Evolutionary conservation across 30 jellyfish, hydroid and myxozoan genomes (phyloP).

Genomic region (Clytia hemisphaerica): DNA sequence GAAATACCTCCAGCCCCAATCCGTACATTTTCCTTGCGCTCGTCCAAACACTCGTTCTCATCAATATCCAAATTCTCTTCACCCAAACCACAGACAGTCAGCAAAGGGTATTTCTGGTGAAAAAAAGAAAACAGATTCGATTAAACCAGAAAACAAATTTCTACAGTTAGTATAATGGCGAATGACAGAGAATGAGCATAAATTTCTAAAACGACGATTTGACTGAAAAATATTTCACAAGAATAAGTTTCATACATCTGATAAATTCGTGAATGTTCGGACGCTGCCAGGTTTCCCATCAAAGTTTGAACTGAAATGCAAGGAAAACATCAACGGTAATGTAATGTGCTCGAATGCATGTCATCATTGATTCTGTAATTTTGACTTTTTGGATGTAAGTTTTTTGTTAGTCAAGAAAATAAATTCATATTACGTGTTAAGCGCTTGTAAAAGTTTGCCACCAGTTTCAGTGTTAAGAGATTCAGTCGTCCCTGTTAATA

Average conservation of each 20-base stretch:
- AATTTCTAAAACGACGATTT: not conserved
- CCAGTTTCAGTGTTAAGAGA: too few relatives aligned
- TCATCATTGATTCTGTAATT: too few relatives aligned
- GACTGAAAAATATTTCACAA: not conserved
- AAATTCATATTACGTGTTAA: too few relatives aligned
- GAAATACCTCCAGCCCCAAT: slow-evolving; percentile 68
- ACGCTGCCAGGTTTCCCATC: slow-evolving; percentile 70
- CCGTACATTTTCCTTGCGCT: slow-evolving; percentile 56
- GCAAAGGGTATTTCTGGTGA: slow-evolving; percentile 50
- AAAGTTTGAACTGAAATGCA: slow-evolving; percentile 50
- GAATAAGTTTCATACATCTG: slow-evolving; percentile 27
- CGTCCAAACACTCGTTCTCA: slow-evolving; percentile 49
- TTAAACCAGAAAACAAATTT: not conserved
- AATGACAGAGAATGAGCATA: not conserved
- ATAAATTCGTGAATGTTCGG: slow-evolving; percentile 46
- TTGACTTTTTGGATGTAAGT: too few relatives aligned
- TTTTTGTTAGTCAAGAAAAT: too few relatives aligned
- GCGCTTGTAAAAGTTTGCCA: too few relatives aligned
- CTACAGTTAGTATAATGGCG: not conserved
- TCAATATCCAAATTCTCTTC: slow-evolving; percentile 17
- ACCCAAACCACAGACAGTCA: slow-evolving; percentile 77
- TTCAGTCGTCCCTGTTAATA: too few relatives aligned
- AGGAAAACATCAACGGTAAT: too few relatives aligned
- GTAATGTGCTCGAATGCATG: too few relatives aligned
- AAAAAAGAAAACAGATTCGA: not conserved